phyloP scores from a whole-genome alignment of 2,888 invertebrate genomes.

The Zhengitettix transpicula region DNA sequence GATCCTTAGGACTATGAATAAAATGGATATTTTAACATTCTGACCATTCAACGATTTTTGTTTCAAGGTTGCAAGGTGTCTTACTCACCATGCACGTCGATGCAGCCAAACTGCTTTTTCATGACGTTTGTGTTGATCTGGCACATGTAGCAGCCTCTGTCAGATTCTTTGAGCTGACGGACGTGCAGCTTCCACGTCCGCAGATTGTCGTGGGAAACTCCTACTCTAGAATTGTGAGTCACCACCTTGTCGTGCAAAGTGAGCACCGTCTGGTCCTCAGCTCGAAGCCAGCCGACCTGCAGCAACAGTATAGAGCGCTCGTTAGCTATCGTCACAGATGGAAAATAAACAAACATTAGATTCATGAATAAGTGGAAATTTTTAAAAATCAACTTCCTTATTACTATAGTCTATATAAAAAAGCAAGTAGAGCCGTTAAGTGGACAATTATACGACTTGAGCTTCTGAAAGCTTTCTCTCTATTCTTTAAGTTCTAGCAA shows the following conservation, averaged over 20 bases:
- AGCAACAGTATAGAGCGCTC: too few species aligned
- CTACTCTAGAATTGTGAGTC: constrained; percentile 54
- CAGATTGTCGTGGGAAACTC: constrained; percentile 49
- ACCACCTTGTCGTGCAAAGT: constrained; percentile 57
- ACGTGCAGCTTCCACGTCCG: constrained; percentile 59
- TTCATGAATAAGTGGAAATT: too few species aligned
- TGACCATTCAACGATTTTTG: background rate
- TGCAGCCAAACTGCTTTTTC: constrained; percentile 61
- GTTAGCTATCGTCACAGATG: too few species aligned
- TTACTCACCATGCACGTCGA: constrained; percentile 55
- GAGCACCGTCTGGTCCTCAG: constrained; percentile 58
- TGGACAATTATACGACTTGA: too few species aligned
- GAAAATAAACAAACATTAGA: too few species aligned
- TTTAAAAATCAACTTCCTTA: too few species aligned
- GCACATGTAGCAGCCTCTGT: constrained; percentile 66
- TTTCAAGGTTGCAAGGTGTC: background rate
- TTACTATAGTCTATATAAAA: too few species aligned
- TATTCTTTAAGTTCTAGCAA: too few species aligned
- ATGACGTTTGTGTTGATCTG: constrained; percentile 62
- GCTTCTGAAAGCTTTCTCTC: too few species aligned
- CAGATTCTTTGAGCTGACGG: constrained; percentile 50
- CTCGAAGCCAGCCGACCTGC: constrained; percentile 61
- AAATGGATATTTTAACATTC: too few species aligned
- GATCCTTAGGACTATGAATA: too few species aligned
- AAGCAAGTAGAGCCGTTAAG: too few species aligned